These are phyloP conservation scores for Drosophila arawakana DNA, from an alignment of 1,140 invertebrate species.

Conservation along the genomic window DNA sequence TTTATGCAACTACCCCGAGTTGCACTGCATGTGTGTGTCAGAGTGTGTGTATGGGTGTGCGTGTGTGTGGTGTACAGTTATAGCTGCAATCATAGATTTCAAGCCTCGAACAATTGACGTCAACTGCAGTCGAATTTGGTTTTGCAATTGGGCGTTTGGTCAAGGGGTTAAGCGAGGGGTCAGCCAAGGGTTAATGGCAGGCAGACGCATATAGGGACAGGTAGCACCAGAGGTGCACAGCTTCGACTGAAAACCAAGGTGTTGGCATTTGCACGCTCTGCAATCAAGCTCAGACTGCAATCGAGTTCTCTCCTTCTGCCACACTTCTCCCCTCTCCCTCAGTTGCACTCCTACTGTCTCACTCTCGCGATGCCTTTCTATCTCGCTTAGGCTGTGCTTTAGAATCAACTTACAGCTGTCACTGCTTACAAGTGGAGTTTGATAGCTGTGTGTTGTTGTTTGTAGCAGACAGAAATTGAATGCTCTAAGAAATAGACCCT, in stretches of 20 bases:
- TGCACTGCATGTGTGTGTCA: not conserved
- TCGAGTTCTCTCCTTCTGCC: not conserved
- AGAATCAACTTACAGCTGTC: constrained; percentile 9
- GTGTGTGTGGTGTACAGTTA: constrained; percentile 57
- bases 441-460: not conserved
- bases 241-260: constrained; percentile 45
- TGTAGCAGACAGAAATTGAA: too few species aligned
- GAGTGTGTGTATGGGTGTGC: constrained; percentile 11
- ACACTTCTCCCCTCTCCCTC: too few species aligned
- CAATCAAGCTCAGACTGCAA: constrained; percentile 50
- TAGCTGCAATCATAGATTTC: constrained; percentile 81
- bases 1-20: not conserved
- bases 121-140: constrained; percentile 66
- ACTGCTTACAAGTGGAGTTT: not conserved
- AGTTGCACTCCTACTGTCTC: too few species aligned
- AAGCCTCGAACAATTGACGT: constrained; percentile 76
- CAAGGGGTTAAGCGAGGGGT: constrained; percentile 15
- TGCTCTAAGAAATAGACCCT: too few species aligned
- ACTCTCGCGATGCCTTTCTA: too few species aligned
- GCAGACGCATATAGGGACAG: not conserved
- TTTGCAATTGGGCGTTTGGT: constrained; percentile 41
- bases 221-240: not conserved
- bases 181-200: not conserved
- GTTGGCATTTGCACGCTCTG: constrained; percentile 72
- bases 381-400: not conserved